phyloP scores from a whole-genome alignment of 1,140 invertebrate genomes.

The Ylistrum balloti region DNA sequence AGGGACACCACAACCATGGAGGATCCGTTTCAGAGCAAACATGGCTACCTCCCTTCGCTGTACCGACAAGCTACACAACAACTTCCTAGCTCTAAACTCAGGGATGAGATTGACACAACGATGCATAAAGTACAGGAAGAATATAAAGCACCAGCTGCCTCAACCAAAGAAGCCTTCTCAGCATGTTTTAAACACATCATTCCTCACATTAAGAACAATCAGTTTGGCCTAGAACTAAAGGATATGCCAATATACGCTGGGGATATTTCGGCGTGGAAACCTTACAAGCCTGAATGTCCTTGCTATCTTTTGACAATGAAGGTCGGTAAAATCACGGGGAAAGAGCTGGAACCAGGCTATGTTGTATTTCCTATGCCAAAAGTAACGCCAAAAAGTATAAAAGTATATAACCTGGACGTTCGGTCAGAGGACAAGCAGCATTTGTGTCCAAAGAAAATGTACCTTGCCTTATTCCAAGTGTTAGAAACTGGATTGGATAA shows the following conservation, averaged over 20 bases:
- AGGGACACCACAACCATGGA: constrained; percentile 36
- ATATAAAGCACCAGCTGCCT: constrained; percentile 7
- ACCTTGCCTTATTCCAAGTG: constrained; percentile 54
- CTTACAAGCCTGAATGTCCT: constrained; percentile 49
- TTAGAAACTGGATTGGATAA: constrained; percentile 58
- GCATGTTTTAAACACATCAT: constrained; percentile 53
- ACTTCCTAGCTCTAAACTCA: constrained; percentile 55
- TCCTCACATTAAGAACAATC: constrained; percentile 49
- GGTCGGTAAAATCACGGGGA: constrained; percentile 53
- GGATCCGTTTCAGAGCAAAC: constrained; percentile 56
- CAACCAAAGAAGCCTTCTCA: constrained; percentile 52
- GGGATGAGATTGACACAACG: constrained; percentile 61
- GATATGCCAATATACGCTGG: constrained; percentile 58
- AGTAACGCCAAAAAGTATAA: constrained; percentile 49
- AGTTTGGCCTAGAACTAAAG: constrained; percentile 57
- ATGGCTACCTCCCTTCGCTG: constrained; percentile 63
- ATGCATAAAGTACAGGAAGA: constrained; percentile 49
- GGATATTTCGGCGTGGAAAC: constrained; percentile 61
- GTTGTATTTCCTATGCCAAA: constrained; percentile 60
- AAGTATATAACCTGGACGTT: constrained; percentile 58
- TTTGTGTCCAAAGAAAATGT: constrained; percentile 65
- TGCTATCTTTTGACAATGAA: constrained; percentile 57
- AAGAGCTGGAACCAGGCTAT: constrained; percentile 56
- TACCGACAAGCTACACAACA: constrained; percentile 66
- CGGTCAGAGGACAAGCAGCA: constrained; percentile 61